A percentile compares a stretch with the other conserved stretches of the same genome.
These are phyloP conservation scores for Oscheius sp. DNA, from an alignment of 2,888 invertebrate species.

Conservation along the genomic window DNA sequence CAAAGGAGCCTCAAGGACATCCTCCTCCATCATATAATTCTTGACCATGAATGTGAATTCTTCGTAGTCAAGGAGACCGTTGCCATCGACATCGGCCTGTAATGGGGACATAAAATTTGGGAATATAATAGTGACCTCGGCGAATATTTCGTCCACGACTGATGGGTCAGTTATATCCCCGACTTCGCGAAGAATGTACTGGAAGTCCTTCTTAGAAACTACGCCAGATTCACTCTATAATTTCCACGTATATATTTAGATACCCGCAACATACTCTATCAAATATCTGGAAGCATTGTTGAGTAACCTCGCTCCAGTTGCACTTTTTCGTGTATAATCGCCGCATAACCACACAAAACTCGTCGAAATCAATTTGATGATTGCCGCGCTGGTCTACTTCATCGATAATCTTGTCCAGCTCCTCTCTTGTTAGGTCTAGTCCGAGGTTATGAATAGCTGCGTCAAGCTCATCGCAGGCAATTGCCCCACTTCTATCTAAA, in stretches of 20 bases:
- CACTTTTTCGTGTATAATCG: conserved; percentile 68
- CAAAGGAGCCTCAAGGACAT: conserved; percentile 45
- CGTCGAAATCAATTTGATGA: conserved; percentile 72
- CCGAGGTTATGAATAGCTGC: conserved; percentile 70
- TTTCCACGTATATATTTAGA: neutral
- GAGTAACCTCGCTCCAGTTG: conserved; percentile 70
- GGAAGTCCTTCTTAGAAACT: conserved; percentile 69
- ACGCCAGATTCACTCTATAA: conserved; percentile 67
- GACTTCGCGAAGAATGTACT: conserved; percentile 68
- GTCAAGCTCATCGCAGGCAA: conserved; percentile 64
- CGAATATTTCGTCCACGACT: conserved; percentile 70
- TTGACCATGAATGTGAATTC: conserved; percentile 72
- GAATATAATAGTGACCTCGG: conserved; percentile 43
- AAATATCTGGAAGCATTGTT: conserved; percentile 71
- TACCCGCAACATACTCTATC: conserved; percentile 58
- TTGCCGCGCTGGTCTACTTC: conserved; percentile 72
- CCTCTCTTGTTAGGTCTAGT: conserved; percentile 67
- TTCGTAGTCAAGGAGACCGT: conserved; percentile 71
- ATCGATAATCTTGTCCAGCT: conserved; percentile 69
- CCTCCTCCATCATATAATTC: conserved; percentile 71
- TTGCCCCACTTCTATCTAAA: conserved; percentile 61
- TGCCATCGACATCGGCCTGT: conserved; percentile 69
- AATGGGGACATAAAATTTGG: neutral
- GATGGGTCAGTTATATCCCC: conserved; percentile 69
- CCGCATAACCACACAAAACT: conserved; percentile 65